Conservation (phyloP, 35 echinoderm and acorn worm species). For the Diadema setosum region DNA sequence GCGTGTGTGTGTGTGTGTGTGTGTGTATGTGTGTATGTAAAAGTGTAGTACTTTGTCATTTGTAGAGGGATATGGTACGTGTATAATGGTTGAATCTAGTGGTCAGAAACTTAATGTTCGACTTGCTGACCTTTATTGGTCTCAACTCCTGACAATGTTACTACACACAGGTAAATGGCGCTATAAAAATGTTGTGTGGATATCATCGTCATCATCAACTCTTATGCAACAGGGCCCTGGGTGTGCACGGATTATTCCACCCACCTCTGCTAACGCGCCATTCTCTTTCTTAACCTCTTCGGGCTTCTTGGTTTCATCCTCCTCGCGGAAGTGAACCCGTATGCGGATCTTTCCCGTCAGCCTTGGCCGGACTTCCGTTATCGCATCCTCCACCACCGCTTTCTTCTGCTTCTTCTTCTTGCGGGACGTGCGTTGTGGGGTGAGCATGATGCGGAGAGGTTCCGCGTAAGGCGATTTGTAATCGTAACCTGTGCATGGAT, state of each 20-base stretch:
- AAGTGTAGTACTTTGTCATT: too few relatives aligned
- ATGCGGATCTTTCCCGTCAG: constrained; percentile 73
- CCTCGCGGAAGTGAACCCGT: constrained; percentile 29
- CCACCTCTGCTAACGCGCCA: background rate
- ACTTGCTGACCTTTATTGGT: too few relatives aligned
- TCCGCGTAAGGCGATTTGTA: constrained; percentile 86
- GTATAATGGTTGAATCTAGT: too few relatives aligned
- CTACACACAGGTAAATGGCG: too few relatives aligned
- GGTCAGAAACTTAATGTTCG: too few relatives aligned
- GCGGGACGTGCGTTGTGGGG: background rate
- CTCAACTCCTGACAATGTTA: too few relatives aligned
- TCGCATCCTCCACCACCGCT: background rate
- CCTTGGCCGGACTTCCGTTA: background rate
- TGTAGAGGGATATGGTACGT: too few relatives aligned
- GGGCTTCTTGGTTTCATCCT: background rate
- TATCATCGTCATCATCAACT: too few relatives aligned
- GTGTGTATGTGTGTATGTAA: too few relatives aligned
- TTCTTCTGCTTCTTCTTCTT: constrained; percentile 40
- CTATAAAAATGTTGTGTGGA: too few relatives aligned
- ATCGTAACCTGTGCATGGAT: constrained; percentile 78
- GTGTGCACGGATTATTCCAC: background rate
- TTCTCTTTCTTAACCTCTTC: background rate
- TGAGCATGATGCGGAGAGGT: constrained; percentile 73
- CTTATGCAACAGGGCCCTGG: too few relatives aligned
- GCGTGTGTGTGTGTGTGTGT: too few relatives aligned